phyloP scores from a whole-genome alignment of 2,888 invertebrate species.

The Apodemia mormo region DNA sequence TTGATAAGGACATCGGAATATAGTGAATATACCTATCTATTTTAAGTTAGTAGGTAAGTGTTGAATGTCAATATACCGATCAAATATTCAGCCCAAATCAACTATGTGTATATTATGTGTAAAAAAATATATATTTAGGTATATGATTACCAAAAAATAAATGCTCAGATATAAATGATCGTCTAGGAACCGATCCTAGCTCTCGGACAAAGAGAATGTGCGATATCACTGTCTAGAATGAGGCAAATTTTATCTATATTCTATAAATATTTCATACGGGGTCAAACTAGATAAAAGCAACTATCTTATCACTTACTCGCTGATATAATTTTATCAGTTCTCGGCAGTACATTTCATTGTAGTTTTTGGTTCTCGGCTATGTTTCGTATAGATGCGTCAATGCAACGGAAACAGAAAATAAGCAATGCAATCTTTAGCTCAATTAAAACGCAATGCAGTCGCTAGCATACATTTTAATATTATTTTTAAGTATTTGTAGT shows the following conservation, averaged over 20 bases:
- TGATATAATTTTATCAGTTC: constrained; percentile 37
- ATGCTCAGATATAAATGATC: too few species aligned
- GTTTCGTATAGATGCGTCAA: constrained; percentile 54
- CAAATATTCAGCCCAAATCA: too few species aligned
- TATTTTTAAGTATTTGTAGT: constrained; percentile 39
- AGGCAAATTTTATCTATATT: neutral
- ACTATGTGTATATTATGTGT: too few species aligned
- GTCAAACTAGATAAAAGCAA: constrained; percentile 26
- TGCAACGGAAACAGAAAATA: constrained; percentile 36
- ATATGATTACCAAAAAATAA: too few species aligned
- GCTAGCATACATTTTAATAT: constrained; percentile 45
- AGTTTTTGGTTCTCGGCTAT: constrained; percentile 30
- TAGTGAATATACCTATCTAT: too few species aligned
- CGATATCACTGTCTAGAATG: neutral
- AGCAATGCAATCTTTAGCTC: constrained; percentile 54
- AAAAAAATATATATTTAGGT: too few species aligned
- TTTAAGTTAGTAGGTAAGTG: too few species aligned
- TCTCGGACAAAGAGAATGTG: neutral
- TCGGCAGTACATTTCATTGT: constrained; percentile 23
- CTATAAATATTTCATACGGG: constrained; percentile 10
- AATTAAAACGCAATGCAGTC: constrained; percentile 50
- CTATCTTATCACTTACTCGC: constrained; percentile 39
- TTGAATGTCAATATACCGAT: too few species aligned
- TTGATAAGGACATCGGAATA: too few species aligned
- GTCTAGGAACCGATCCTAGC: too few species aligned